Evolutionary conservation across 2,797 vertebrate species (phyloP).

Genomic region (Microctenopoma lineatum): DNA sequence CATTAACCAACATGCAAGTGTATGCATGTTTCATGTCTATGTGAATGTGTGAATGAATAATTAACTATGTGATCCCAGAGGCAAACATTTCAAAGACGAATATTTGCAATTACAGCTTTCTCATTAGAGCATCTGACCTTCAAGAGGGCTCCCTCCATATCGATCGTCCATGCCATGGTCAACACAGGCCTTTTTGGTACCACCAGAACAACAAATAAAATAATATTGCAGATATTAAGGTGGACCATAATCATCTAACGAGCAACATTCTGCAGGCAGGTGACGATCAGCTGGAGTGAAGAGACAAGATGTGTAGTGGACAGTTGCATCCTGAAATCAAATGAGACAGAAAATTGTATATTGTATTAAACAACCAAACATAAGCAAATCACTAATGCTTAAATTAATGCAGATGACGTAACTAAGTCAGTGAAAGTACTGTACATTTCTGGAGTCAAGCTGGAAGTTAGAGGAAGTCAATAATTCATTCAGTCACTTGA

Average conservation of each 20-base stretch:
- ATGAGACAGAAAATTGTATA: neutral
- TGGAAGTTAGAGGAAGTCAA: neutral
- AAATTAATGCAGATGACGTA: constrained; percentile 22
- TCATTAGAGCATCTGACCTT: constrained; percentile 84
- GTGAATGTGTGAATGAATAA: constrained; percentile 50
- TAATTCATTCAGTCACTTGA: constrained; percentile 17
- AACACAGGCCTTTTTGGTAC: constrained; percentile 72
- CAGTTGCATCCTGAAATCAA: constrained; percentile 2
- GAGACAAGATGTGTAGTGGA: neutral
- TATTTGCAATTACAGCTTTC: constrained; percentile 79
- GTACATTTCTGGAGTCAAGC: constrained; percentile 13
- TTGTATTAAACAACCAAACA: neutral
- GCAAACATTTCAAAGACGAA: constrained; percentile 80
- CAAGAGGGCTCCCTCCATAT: constrained; percentile 71
- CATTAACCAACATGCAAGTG: neutral
- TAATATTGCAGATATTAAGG: constrained; percentile 33
- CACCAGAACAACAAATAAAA: constrained; percentile 21
- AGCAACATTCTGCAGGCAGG: constrained; percentile 39
- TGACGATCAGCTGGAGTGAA: constrained; percentile 18
- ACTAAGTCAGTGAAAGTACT: constrained; percentile 11
- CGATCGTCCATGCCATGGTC: constrained; percentile 64
- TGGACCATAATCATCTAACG: constrained; percentile 51
- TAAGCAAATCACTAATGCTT: constrained; percentile 11
- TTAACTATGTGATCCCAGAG: constrained; percentile 72
- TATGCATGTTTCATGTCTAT: neutral